phyloP scores from a whole-genome alignment of 2,113 vertebrate species.

The Corynorhinus townsendii region DNA sequence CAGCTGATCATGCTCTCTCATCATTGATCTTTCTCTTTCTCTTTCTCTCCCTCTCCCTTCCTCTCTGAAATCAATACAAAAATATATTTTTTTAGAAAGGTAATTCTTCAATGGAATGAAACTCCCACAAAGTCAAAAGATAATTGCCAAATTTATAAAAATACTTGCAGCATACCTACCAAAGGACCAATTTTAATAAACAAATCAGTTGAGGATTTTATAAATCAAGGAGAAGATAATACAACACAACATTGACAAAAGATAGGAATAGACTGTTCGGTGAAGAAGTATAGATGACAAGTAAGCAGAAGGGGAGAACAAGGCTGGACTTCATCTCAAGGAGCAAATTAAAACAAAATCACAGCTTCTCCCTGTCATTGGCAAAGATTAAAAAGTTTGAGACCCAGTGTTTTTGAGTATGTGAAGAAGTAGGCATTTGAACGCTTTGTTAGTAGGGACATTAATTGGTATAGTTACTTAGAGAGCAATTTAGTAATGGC shows the following conservation, averaged over 20 bases:
- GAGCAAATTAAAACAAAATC: neutral
- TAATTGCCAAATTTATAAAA: neutral
- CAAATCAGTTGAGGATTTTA: neutral
- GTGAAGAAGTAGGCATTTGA: neutral
- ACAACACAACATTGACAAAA: neutral
- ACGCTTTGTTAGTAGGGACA: neutral
- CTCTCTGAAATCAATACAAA: no score
- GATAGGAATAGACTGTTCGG: neutral
- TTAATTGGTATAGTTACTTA: neutral
- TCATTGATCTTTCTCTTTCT: no score
- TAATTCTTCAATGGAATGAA: slow-evolving; percentile 16
- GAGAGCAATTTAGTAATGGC: neutral
- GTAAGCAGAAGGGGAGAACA: neutral
- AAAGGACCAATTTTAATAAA: neutral
- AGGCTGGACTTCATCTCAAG: neutral
- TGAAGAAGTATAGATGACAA: neutral
- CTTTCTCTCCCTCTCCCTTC: no score
- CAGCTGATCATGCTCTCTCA: no score
- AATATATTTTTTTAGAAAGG: neutral
- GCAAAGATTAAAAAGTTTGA: neutral
- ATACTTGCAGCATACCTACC: neutral
- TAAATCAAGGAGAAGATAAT: neutral
- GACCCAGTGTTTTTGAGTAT: neutral
- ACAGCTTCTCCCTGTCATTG: neutral
- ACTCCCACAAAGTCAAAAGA: slow-evolving; percentile 13